Percentiles rank a stretch among this genome's conserved stretches.
phyloP scores from a whole-genome alignment of 1,140 invertebrate genomes.

The Orussus abietinus region DNA sequence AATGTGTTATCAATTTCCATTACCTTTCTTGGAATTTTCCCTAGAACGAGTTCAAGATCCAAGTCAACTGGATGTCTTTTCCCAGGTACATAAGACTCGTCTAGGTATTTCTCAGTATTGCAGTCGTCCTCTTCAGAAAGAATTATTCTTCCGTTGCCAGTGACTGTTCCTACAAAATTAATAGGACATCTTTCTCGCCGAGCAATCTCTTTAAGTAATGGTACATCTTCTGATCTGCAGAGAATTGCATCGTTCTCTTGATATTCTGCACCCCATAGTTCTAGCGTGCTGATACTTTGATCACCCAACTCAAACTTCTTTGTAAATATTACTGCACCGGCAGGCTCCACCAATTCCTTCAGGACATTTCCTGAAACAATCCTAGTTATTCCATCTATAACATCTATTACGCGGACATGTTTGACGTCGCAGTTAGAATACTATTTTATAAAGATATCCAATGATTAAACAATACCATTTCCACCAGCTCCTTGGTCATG shows the following conservation, averaged over 20 bases:
- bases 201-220: constrained; percentile 70
- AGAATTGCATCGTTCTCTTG: constrained; percentile 94
- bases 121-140: constrained; percentile 62
- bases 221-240: constrained; percentile 63
- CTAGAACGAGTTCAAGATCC: constrained; percentile 84
- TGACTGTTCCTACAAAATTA: constrained; percentile 89
- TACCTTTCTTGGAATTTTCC: constrained; percentile 79
- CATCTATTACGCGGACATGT: too few species aligned
- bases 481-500: constrained; percentile 97
- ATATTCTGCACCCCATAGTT: constrained; percentile 97
- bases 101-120: constrained; percentile 39
- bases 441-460: constrained; percentile 4
- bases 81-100: constrained; percentile 22
- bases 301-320: constrained; percentile 89
- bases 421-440: constrained; percentile 5
- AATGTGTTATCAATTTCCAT: constrained; percentile 6
- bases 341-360: constrained; percentile 93
- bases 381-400: constrained; percentile 4
- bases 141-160: constrained; percentile 79
- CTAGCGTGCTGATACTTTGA: constrained; percentile 86
- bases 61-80: constrained; percentile 75
- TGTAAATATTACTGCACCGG: constrained; percentile 86
- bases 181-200: constrained; percentile 87
- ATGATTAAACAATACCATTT: constrained; percentile 64
- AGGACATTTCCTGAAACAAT: constrained; percentile 79